Evolutionary conservation across 1,140 invertebrate genomes (phyloP), one percentile per base, ranked within the genome.

Genomic region (Agrypnia vestita): DNA sequence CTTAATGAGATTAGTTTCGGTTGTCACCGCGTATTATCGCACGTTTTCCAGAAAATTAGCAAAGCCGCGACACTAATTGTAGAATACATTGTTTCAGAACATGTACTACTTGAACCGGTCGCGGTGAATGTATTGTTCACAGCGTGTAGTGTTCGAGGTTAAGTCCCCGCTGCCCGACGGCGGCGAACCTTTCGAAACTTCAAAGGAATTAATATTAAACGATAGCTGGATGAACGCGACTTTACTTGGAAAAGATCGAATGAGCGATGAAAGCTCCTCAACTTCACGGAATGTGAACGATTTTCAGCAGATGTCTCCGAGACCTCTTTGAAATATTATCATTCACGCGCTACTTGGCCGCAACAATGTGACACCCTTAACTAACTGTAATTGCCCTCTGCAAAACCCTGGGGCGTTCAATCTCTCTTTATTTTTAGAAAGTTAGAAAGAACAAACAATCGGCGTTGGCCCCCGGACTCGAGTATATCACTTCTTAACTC

Each of bases 151-250:
- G 6, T 59, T 21, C 15, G 17, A 3, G 55, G 17, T 56, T 59
- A 59, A 11, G 15, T 3, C 17, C 11, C 9, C 12, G 55, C 15
- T 35, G 17, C 21, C 10, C 21, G 21, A 17, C 15, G 55, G 1
- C 55, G 55, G 55, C 17, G 9, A 17, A 17, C n/a, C 19, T 56
- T 56, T 4, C 53, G 9, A 4, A 56, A 56, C 53, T 56, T 56
- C 53, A 59, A 59, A 59, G 17, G 55, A 59, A 59, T 19, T 59
- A 59, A 56, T 56, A 6, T 19, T 21, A 59, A 3, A 21, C 21
- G 55, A 11, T 3, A 8, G 55, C 55, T 21, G 17, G 21, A 17
- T 7, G 15, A 17, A 21, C 17, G 21, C 15, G 55, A n/a, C 55
- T 19, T 19, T 21, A 59, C 17, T 59, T n/a, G 55, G 55, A 19